Percentiles rank a stretch among this genome's conserved stretches.
phyloP scores from a whole-genome alignment of 2,113 vertebrate species.

The Tupaia tana region DNA sequence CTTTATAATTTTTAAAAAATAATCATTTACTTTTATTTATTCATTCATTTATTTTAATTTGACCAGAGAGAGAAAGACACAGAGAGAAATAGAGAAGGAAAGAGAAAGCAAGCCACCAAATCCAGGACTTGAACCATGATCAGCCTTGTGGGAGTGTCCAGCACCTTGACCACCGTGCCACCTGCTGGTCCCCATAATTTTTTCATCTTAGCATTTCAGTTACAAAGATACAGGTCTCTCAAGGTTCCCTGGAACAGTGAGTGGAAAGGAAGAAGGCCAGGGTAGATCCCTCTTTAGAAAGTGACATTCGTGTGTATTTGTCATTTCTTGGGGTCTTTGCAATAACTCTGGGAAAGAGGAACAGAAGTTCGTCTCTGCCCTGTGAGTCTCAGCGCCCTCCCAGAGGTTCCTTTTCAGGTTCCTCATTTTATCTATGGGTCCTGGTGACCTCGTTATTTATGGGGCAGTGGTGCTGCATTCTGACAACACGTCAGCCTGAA shows the following conservation, averaged over 20 bases:
- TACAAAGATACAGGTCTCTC: not conserved
- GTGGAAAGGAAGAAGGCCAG: not conserved
- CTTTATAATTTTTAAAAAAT: not conserved
- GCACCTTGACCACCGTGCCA: too few species aligned
- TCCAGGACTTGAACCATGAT: too few species aligned
- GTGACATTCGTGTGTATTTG: not conserved
- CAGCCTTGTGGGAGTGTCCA: too few species aligned
- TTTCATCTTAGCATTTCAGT: not conserved
- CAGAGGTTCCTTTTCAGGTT: not conserved
- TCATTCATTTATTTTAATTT: too few species aligned
- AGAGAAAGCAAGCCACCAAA: too few species aligned
- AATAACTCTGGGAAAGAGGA: not conserved
- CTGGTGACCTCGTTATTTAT: rapidly evolving
- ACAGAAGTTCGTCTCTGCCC: not conserved
- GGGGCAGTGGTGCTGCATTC: not conserved
- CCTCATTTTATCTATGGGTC: not conserved
- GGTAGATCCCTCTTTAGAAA: not conserved
- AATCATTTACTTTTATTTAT: too few species aligned
- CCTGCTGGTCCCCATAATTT: not conserved
- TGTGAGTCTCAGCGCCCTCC: not conserved
- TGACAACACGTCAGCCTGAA: rapidly evolving
- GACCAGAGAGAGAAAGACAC: too few species aligned
- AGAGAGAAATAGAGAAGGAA: too few species aligned
- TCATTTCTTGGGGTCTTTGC: not conserved
- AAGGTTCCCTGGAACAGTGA: not conserved